These are phyloP conservation scores for Scophthalmus maximus DNA, from an alignment of 2,113 vertebrate genomes.

Conservation along the genomic window DNA sequence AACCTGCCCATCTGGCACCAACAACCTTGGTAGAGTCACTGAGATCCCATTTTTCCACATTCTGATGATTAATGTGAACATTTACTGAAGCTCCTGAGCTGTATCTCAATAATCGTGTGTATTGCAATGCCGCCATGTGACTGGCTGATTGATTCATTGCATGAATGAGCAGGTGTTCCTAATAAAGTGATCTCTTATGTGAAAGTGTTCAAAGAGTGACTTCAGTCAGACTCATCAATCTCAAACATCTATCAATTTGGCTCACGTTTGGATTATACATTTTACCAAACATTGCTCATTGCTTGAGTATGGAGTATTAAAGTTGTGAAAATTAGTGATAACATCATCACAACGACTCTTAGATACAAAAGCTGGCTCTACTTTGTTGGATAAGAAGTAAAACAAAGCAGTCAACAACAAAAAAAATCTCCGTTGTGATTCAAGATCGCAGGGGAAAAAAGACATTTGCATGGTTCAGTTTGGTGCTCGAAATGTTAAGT, in stretches of 20 bases:
- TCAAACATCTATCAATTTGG: neutral
- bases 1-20: neutral
- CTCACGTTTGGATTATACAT: neutral
- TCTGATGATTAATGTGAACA: neutral
- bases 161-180: neutral
- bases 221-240: neutral
- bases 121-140: neutral
- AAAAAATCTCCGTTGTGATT: neutral
- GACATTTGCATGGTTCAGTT: too few relatives aligned
- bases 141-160: neutral
- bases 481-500: too few relatives aligned
- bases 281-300: too few relatives aligned
- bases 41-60: neutral
- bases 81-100: neutral
- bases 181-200: neutral
- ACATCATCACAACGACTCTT: neutral
- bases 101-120: neutral
- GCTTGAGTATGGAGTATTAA: neutral
- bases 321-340: neutral
- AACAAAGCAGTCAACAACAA: neutral
- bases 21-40: neutral
- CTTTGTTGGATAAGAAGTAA: neutral
- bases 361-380: neutral
- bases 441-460: neutral
- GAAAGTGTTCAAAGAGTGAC: neutral